Conservation (phyloP, 1,140 invertebrate species). For the Rhopalosiphum padi region DNA sequence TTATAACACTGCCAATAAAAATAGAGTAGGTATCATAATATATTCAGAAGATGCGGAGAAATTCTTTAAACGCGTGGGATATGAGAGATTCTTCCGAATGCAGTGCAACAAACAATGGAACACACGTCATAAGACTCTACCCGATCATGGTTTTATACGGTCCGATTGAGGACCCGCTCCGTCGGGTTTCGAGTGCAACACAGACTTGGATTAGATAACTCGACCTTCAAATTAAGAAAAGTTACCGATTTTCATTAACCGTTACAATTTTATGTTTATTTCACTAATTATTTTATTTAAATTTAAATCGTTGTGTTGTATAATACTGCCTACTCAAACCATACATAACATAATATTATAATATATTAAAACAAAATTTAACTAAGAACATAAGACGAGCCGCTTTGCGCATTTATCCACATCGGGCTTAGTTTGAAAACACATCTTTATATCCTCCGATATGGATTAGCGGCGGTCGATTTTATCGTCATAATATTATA, state of each 20-base stretch:
- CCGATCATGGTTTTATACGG: too few species aligned
- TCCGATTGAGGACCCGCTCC: too few species aligned
- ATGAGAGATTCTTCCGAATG: too few species aligned
- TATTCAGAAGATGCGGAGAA: too few species aligned
- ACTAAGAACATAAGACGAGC: neutral
- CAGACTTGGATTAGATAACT: neutral
- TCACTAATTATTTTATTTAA: neutral
- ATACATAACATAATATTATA: neutral
- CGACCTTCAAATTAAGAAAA: neutral
- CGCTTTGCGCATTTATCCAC: neutral
- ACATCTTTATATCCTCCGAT: constrained; percentile 16
- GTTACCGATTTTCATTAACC: neutral
- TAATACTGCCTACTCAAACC: neutral
- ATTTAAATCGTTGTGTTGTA: neutral
- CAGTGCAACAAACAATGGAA: too few species aligned
- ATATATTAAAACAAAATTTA: neutral
- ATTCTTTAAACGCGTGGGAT: too few species aligned
- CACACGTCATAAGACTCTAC: too few species aligned
- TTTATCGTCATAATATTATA: neutral
- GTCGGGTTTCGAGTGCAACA: too few species aligned
- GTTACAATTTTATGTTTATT: neutral
- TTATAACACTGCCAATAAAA: neutral
- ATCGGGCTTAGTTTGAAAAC: neutral
- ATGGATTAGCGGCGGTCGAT: neutral
- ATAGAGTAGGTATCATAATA: neutral